These are phyloP conservation scores for Perizoma affinitatum DNA, from an alignment of 2,888 invertebrate species.

Conservation along the genomic window DNA sequence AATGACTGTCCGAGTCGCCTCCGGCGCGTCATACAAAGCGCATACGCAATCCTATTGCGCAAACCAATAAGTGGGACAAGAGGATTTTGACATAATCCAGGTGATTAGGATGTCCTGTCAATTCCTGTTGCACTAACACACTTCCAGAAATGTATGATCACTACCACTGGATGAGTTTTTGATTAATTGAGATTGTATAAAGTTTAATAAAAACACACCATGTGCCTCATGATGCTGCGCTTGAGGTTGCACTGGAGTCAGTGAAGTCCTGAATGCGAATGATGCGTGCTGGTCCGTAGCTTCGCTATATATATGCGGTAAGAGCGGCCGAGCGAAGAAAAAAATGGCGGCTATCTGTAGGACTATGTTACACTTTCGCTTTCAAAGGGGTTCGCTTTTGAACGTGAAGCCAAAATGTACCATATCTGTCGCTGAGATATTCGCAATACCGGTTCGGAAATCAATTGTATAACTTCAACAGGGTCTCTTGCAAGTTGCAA, in stretches of 20 bases:
- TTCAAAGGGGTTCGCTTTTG: constrained; percentile 70
- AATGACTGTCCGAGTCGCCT: constrained; percentile 56
- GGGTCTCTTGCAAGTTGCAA: constrained; percentile 37
- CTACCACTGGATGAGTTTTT: constrained; percentile 51
- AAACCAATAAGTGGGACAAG: constrained; percentile 55
- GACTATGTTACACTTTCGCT: constrained; percentile 83
- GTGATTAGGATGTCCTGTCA: constrained; percentile 27
- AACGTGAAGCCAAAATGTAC: constrained; percentile 66
- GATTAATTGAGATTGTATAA: constrained; percentile 36
- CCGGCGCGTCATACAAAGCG: constrained; percentile 52
- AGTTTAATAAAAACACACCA: constrained; percentile 69
- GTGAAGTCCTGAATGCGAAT: constrained; percentile 83
- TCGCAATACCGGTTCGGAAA: constrained; percentile 51
- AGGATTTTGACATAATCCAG: constrained; percentile 44
- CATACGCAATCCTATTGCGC: constrained; percentile 62
- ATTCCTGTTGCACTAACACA: constrained; percentile 33
- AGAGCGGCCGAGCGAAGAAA: constrained; percentile 79
- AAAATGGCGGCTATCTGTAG: constrained; percentile 74
- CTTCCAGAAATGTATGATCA: constrained; percentile 51
- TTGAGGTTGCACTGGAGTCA: constrained; percentile 83
- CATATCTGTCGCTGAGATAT: constrained; percentile 60
- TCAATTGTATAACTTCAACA: constrained; percentile 46
- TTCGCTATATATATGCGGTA: constrained; percentile 80
- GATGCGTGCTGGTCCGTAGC: constrained; percentile 74
- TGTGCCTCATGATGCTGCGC: constrained; percentile 82